phyloP scores from a whole-genome alignment of 2,113 vertebrate genomes.

The Perccottus glenii region DNA sequence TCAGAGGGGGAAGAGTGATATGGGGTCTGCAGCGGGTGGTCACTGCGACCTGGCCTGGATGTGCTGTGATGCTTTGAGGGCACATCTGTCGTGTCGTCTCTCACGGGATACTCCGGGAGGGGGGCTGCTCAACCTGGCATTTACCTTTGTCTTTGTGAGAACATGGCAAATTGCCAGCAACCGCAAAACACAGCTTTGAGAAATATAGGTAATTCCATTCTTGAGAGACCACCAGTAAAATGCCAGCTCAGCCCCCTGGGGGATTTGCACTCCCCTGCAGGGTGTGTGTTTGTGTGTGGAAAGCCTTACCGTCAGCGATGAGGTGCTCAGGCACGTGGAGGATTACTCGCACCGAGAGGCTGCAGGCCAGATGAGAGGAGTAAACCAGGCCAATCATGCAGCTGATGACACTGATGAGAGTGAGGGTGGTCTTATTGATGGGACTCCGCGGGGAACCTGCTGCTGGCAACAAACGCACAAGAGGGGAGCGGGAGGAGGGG shows the following conservation, averaged over 20 bases:
- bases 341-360: constrained; percentile 91
- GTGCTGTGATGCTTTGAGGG: constrained; percentile 63
- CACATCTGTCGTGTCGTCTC: constrained; percentile 57
- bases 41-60: constrained; percentile 30
- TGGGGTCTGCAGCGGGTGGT: constrained; percentile 42
- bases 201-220: constrained; percentile 23
- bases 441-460: constrained; percentile 95
- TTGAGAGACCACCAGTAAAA: constrained; percentile 32
- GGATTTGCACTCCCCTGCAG: constrained; percentile 14
- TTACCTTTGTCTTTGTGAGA: constrained; percentile 61
- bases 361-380: constrained; percentile 91
- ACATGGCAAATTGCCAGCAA: constrained; percentile 32
- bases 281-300: constrained; percentile 9
- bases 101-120: constrained; percentile 12
- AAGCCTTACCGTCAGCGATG: constrained; percentile 91
- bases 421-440: constrained; percentile 97
- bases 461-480: constrained; percentile 30
- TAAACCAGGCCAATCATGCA: constrained; percentile 93
- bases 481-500: background rate
- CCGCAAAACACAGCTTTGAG: constrained; percentile 21
- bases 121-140: constrained; percentile 51
- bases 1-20: constrained; percentile 40
- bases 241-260: constrained; percentile 39
- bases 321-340: constrained; percentile 96
- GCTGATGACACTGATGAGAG: constrained; percentile 94